Evolutionary conservation across 2,113 vertebrate genomes (phyloP).

Genomic region (Tretioscincus oriximinensis): DNA sequence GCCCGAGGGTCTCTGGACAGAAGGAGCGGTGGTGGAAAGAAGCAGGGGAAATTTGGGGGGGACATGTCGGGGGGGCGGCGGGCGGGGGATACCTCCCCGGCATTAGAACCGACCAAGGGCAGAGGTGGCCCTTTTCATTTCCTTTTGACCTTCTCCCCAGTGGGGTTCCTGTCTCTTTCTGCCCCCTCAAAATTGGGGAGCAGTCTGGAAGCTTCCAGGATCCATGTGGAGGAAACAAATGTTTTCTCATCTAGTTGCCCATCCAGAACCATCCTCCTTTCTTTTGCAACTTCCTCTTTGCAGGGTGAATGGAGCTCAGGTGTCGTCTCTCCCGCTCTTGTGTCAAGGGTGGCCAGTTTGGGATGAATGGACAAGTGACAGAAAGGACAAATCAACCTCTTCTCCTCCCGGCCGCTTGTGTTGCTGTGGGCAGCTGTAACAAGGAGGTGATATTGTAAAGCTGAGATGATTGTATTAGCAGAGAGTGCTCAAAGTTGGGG

Average conservation of each 20-base stretch:
- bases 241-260: no score
- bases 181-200: neutral
- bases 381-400: no score
- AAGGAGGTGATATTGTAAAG: neutral
- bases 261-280: neutral
- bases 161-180: no score
- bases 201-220: neutral
- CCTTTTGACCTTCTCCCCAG: neutral
- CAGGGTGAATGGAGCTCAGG: neutral
- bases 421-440: neutral
- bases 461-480: neutral
- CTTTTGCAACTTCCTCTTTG: neutral
- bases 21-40: constrained; percentile 65
- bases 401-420: no score
- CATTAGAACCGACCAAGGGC: neutral
- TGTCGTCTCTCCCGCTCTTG: neutral
- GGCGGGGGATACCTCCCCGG: fast-evolving
- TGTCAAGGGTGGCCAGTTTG: no score
- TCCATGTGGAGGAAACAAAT: fast-evolving
- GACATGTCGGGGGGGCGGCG: fast-evolving
- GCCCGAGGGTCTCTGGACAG: constrained; percentile 75
- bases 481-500: neutral
- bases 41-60: constrained; percentile 9
- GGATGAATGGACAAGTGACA: no score
- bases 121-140: neutral